phyloP scores from a whole-genome alignment of 1,140 invertebrate species.

The Oryctes rhinoceros region DNA sequence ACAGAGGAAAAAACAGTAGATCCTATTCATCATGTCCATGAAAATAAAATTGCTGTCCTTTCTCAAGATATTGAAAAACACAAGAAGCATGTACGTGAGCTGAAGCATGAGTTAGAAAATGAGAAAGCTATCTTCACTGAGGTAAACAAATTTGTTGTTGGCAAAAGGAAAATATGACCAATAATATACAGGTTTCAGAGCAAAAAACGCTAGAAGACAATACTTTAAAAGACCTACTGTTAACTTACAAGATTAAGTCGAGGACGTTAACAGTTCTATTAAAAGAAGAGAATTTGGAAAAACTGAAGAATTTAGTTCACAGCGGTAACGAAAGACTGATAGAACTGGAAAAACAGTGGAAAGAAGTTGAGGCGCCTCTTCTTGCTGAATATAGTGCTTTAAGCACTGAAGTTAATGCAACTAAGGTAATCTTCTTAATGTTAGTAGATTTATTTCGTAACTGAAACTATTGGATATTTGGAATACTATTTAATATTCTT shows the following conservation, averaged over 20 bases:
- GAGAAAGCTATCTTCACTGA: conserved; percentile 58
- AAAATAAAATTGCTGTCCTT: background rate
- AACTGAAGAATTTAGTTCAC: conserved; percentile 70
- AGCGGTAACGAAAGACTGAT: conserved; percentile 68
- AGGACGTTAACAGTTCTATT: conserved; percentile 70
- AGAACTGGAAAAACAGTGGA: conserved; percentile 74
- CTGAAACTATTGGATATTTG: too few relatives aligned
- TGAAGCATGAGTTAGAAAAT: conserved; percentile 60
- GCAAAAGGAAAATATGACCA: background rate
- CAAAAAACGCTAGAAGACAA: conserved; percentile 61
- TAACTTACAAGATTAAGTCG: conserved; percentile 66
- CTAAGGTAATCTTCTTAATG: conserved; percentile 60
- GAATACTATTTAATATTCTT: background rate
- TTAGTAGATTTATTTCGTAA: background rate
- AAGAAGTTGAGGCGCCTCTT: conserved; percentile 71
- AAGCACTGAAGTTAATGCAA: conserved; percentile 67
- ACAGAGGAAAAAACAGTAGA: background rate
- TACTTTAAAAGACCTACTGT: conserved; percentile 60
- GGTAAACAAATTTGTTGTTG: conserved; percentile 44
- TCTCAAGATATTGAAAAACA: conserved; percentile 20
- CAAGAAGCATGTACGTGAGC: conserved; percentile 59
- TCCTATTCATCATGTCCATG: background rate
- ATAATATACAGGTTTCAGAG: conserved; percentile 49
- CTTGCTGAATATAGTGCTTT: conserved; percentile 70
- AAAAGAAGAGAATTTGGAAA: conserved; percentile 71